These are phyloP conservation scores for Tachyglossus aculeatus DNA, from an alignment of 2,797 vertebrate species.

Conservation along the genomic window DNA sequence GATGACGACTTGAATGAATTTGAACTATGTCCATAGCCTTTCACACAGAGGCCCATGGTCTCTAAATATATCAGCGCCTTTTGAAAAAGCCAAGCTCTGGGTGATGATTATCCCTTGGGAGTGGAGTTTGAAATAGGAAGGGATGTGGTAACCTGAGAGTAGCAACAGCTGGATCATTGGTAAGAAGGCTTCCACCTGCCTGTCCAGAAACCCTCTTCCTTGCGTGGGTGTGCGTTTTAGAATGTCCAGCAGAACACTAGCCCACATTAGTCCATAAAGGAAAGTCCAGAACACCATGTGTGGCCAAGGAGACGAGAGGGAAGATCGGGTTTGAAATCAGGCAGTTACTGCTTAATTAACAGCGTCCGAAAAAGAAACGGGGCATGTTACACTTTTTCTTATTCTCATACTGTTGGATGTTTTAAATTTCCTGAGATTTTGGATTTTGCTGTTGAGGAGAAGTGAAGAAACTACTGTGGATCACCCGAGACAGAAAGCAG, in stretches of 20 bases:
- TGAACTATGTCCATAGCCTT: slow-evolving; percentile 29
- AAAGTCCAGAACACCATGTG: neutral
- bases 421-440: neutral
- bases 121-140: slow-evolving; percentile 22
- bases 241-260: slow-evolving; percentile 22
- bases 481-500: neutral
- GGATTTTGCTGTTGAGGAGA: rapidly evolving
- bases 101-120: slow-evolving; percentile 40
- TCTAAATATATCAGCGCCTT: slow-evolving; percentile 52
- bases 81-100: slow-evolving; percentile 45
- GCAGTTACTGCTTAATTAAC: neutral
- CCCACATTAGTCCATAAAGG: slow-evolving; percentile 14
- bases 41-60: slow-evolving; percentile 15
- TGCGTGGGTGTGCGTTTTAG: slow-evolving; percentile 50
- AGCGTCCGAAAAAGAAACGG: neutral
- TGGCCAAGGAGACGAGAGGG: neutral
- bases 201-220: slow-evolving; percentile 53
- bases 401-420: no score
- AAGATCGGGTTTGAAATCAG: neutral
- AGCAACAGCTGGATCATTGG: slow-evolving; percentile 71
- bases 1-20: neutral
- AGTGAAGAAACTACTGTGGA: neutral
- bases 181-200: slow-evolving; percentile 75
- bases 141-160: slow-evolving; percentile 78
- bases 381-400: rapidly evolving